Percentiles rank a stretch among this genome's conserved stretches.
These are phyloP conservation scores for Pachliopta kotzebuea DNA, from an alignment of 2,888 invertebrate species.

Conservation along the genomic window DNA sequence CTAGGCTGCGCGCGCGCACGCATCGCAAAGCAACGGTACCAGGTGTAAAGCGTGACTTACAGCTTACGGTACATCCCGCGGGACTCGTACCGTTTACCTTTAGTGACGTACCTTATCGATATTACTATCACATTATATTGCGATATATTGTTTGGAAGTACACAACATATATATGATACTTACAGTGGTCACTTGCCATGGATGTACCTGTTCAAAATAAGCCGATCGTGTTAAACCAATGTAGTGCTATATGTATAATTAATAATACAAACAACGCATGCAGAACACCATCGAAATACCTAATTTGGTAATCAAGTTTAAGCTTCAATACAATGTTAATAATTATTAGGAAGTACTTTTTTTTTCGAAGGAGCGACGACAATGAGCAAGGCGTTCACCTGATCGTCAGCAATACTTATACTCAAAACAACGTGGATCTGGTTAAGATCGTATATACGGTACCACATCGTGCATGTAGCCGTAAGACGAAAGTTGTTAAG, in stretches of 20 bases:
- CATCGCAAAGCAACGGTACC: slow-evolving; percentile 55
- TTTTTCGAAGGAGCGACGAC: too few species aligned
- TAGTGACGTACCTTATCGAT: slow-evolving; percentile 36
- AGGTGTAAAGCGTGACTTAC: slow-evolving; percentile 44
- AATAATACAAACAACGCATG: too few species aligned
- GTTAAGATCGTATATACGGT: too few species aligned
- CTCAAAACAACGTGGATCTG: too few species aligned
- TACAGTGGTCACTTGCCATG: slow-evolving; percentile 19
- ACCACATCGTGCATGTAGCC: too few species aligned
- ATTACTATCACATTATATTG: background rate
- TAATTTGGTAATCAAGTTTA: too few species aligned
- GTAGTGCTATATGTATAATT: too few species aligned
- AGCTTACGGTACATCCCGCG: slow-evolving; percentile 61
- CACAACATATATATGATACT: slow-evolving; percentile 21
- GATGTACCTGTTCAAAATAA: slow-evolving; percentile 25
- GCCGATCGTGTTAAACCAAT: slow-evolving; percentile 10
- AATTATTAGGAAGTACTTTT: background rate
- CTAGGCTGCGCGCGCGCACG: slow-evolving; percentile 46
- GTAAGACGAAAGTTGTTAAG: too few species aligned
- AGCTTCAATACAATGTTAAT: too few species aligned
- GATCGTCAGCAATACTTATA: too few species aligned
- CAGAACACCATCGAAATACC: too few species aligned
- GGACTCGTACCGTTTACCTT: slow-evolving; percentile 38
- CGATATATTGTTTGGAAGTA: background rate
- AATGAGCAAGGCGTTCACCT: too few species aligned